Conservation (phyloP, 1,140 invertebrate genomes). For the Fopius arisanus region DNA sequence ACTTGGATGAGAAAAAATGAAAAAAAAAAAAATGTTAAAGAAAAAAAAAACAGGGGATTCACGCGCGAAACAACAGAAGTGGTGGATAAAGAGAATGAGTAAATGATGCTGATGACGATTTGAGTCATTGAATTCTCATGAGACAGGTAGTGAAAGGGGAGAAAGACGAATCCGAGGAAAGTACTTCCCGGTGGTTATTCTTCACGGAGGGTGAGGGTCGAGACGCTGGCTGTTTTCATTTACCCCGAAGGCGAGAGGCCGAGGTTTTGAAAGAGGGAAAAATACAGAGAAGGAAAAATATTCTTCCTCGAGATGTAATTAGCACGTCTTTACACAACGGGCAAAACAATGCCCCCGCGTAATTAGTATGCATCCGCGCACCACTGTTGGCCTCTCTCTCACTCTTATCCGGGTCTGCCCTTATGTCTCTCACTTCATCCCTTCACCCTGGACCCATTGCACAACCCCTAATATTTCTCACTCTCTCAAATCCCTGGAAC, state of each 20-base stretch:
- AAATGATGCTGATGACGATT: constrained; percentile 8
- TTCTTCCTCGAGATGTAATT: constrained; percentile 59
- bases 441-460: neutral
- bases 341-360: constrained; percentile 46
- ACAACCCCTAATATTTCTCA: neutral
- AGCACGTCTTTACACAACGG: constrained; percentile 55
- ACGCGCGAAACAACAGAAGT: constrained; percentile 2
- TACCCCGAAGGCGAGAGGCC: constrained; percentile 36
- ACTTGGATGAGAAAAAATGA: neutral
- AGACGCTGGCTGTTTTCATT: constrained; percentile 45
- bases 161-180: constrained; percentile 21
- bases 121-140: constrained; percentile 28
- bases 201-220: constrained; percentile 1
- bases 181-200: constrained; percentile 30
- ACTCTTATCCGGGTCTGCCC: neutral
- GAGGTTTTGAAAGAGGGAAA: constrained; percentile 9
- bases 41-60: constrained; percentile 13
- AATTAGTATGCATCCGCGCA: constrained; percentile 53
- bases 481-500: neutral
- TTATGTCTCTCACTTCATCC: neutral
- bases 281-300: constrained; percentile 10
- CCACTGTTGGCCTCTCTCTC: constrained; percentile 12
- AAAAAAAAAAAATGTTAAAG: neutral
- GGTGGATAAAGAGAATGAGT: constrained; percentile 14
- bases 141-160: constrained; percentile 12